Percentiles rank a stretch among this genome's conserved stretches.
Conservation (phyloP, 2,888 invertebrate genomes). For the Aspidiotus destructor region DNA sequence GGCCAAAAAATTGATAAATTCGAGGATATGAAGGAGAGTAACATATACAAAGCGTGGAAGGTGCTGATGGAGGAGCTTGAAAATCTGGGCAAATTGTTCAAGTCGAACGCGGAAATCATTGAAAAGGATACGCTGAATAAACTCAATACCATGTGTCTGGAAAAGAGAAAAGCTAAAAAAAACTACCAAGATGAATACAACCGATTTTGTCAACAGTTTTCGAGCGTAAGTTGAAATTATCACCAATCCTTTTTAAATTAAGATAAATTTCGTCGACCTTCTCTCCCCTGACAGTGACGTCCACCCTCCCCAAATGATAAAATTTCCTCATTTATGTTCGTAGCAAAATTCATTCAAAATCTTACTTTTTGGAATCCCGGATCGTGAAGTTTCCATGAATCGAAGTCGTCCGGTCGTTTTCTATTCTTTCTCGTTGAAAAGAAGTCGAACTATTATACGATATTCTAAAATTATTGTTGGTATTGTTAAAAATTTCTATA, state of each 20-base stretch:
- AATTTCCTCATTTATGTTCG: background rate
- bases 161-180: constrained; percentile 77
- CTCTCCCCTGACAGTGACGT: background rate
- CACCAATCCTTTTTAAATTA: constrained; percentile 4
- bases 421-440: no score
- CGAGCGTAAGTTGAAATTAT: constrained; percentile 54
- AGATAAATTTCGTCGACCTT: background rate
- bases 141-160: constrained; percentile 67
- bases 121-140: constrained; percentile 74
- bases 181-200: constrained; percentile 80
- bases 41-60: constrained; percentile 59
- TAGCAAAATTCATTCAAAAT: no score
- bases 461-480: no score
- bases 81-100: constrained; percentile 68
- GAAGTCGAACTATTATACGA: no score
- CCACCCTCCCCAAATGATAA: background rate
- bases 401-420: no score
- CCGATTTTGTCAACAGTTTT: constrained; percentile 69
- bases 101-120: constrained; percentile 74
- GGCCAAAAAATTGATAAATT: constrained; percentile 73
- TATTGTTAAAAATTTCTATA: no score
- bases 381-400: no score
- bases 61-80: constrained; percentile 84
- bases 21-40: constrained; percentile 59
- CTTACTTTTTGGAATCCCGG: no score